Percentiles rank a stretch among this genome's conserved stretches.
Evolutionary conservation across 1,140 invertebrate species (phyloP).

Genomic region (Hesperophylax magnus): DNA sequence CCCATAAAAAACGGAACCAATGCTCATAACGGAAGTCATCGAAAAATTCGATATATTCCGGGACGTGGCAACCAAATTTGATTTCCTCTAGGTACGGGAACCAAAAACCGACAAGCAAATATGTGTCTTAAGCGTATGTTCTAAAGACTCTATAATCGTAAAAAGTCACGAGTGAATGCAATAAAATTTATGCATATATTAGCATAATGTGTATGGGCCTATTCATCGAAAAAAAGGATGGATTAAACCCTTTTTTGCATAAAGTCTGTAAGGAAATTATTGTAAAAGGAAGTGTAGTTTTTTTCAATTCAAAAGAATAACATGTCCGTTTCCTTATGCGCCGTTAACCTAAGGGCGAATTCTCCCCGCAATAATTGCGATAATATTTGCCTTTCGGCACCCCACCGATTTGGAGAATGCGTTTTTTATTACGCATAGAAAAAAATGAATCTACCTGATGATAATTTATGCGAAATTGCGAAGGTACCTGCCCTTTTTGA

Average conservation of each 20-base stretch:
- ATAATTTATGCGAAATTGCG: slow-evolving; percentile 73
- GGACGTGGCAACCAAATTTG: slow-evolving; percentile 48
- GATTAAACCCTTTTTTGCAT: slow-evolving; percentile 72
- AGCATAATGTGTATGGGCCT: slow-evolving; percentile 72
- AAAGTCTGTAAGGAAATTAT: slow-evolving; percentile 58
- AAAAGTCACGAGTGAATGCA: slow-evolving; percentile 49
- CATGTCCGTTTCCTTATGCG: slow-evolving; percentile 60
- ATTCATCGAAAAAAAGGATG: slow-evolving; percentile 73
- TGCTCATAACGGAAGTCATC: slow-evolving; percentile 52
- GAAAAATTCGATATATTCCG: slow-evolving; percentile 57
- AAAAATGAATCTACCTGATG: slow-evolving; percentile 70
- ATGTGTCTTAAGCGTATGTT: slow-evolving; percentile 49
- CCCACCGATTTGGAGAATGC: slow-evolving; percentile 47
- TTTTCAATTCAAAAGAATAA: slow-evolving; percentile 45
- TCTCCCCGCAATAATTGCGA: slow-evolving; percentile 45
- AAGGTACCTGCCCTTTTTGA: slow-evolving; percentile 72
- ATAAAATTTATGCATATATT: slow-evolving; percentile 72
- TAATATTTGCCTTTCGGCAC: slow-evolving; percentile 54
- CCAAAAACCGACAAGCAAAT: slow-evolving; percentile 52
- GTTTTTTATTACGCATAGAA: slow-evolving; percentile 47
- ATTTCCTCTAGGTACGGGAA: slow-evolving; percentile 32
- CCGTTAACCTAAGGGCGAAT: slow-evolving; percentile 58
- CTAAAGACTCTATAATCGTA: slow-evolving; percentile 29
- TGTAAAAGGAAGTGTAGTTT: slow-evolving; percentile 47
- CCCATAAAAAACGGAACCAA: slow-evolving; percentile 52